Base-by-base conservation (phyloP, 2,888 invertebrate genomes). In the Coenonympha arcania region DNA sequence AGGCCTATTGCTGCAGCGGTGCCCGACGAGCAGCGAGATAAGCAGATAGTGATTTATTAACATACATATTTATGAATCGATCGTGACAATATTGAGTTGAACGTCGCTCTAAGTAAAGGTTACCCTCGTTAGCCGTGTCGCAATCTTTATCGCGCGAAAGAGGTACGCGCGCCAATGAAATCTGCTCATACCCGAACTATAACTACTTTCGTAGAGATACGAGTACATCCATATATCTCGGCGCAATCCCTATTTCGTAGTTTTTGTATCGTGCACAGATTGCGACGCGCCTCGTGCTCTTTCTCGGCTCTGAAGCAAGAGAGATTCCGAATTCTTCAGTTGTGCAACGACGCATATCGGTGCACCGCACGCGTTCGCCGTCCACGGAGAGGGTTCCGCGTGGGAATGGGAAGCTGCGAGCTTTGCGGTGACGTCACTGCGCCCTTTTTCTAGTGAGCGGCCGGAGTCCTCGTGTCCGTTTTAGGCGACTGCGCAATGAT, bases 391-490 rank as follows among this genome's bases (percentile, higher is more conserved):
- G 22, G 13, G 31, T 18, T 34, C 19, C 1, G 28, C 13, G 15
- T 3, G n/a, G 8, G 13, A n/a, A 13, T 28, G 9, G 26, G 8
- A 9, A 24, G 9, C 31, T 42, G 34, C 46, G 46, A 39, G 8
- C 18, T 16, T 47, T 13, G 28, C 16, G 16, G 39, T 55, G 53
- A 53, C 55, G 52, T 58, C 52, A 56, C 30, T 11, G 24, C 28
- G 47, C 43, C 55, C 53, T 53, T 53, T 52, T 55, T 45, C 41
- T 43, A 77, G 80, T 76, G 80, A 82, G 72, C 76, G 82, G 81
- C 65, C 70, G 79, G 72, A 80, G 84, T 83, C 85, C 84, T 84
- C 85, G 84, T 84, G 80, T 82, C 83, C 81, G 79, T 82, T 85
- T 65, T 80, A 82, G 83, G 80, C 71, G 71, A 71, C 71, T 79